phyloP scores from a whole-genome alignment of 2,113 vertebrate genomes.

The Tiliqua scincoides region DNA sequence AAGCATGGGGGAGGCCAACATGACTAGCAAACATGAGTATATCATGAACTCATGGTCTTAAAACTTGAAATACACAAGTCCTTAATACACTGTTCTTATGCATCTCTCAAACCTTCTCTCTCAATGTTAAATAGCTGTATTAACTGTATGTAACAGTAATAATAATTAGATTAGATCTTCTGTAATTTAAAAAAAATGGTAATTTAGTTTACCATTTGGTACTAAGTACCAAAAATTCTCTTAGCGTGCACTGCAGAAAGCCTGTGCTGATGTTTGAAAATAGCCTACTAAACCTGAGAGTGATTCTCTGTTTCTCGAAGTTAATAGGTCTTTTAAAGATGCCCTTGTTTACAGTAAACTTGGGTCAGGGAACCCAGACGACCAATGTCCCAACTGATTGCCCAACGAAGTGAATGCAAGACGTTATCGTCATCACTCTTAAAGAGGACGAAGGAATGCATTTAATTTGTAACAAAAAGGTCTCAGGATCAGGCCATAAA shows the following conservation, averaged over 20 bases:
- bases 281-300: background rate
- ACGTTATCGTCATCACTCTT: constrained; percentile 16
- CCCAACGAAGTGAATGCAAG: background rate
- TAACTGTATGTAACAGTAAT: too few species aligned
- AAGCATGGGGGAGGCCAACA: too few species aligned
- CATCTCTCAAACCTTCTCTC: too few species aligned
- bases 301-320: background rate
- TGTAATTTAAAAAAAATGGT: too few species aligned
- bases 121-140: too few species aligned
- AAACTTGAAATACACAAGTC: too few species aligned
- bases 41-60: too few species aligned
- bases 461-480: constrained; percentile 3
- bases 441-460: background rate
- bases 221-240: too few species aligned
- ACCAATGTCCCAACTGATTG: constrained; percentile 2
- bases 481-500: background rate
- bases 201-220: too few species aligned
- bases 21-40: too few species aligned
- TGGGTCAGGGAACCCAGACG: background rate
- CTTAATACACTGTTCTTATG: too few species aligned
- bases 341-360: constrained; percentile 24
- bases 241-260: background rate
- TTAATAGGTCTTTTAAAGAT: constrained; percentile 16
- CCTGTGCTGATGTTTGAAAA: background rate
- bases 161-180: too few species aligned